Conservation (phyloP, 2,113 vertebrate species). For the Nymphicus hollandicus region DNA sequence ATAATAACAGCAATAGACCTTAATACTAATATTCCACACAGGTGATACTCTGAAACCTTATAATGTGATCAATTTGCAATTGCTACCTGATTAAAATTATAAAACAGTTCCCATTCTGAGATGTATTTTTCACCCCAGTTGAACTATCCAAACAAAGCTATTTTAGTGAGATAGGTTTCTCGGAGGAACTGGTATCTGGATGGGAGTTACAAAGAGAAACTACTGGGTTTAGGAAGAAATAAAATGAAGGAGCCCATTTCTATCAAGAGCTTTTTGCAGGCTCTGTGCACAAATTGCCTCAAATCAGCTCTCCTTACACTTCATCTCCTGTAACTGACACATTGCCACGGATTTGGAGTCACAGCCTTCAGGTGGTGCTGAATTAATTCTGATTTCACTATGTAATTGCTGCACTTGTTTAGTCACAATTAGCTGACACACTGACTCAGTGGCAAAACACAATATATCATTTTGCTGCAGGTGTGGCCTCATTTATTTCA, state of each 20-base stretch:
- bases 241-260: neutral
- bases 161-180: neutral
- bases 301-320: neutral
- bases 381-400: neutral
- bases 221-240: neutral
- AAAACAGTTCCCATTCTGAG: neutral
- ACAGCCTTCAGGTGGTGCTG: neutral
- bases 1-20: neutral
- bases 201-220: neutral
- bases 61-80: neutral
- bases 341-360: neutral
- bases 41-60: neutral
- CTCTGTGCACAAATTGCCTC: neutral
- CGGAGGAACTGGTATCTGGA: neutral
- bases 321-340: neutral
- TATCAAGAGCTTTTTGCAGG: neutral
- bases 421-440: neutral
- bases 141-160: neutral
- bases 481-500: neutral
- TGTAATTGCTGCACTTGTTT: neutral
- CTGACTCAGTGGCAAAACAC: neutral
- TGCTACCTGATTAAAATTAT: neutral
- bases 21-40: neutral
- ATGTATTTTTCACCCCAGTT: neutral
- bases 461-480: neutral